These are phyloP conservation scores for Drosophila paracracens DNA, from an alignment of 2,888 invertebrate genomes.

Conservation along the genomic window DNA sequence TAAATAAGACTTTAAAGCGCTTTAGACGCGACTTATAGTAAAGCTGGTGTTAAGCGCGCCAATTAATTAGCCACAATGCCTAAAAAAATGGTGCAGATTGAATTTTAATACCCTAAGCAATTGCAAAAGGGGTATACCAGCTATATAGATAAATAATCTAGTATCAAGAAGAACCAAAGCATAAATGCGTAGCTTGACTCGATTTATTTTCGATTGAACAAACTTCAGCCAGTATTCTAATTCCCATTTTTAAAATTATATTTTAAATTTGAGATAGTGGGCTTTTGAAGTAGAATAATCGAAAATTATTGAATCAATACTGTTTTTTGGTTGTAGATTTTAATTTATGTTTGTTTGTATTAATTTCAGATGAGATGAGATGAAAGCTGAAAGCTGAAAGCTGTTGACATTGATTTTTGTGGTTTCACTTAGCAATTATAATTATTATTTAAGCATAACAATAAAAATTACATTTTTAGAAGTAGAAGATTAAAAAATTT, in stretches of 20 bases:
- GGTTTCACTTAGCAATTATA: background rate
- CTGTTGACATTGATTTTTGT: background rate
- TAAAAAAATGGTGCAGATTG: constrained; percentile 48
- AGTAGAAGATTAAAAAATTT: background rate
- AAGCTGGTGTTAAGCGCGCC: constrained; percentile 35
- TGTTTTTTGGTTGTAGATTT: background rate
- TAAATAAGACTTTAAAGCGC: constrained; percentile 33
- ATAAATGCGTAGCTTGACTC: background rate
- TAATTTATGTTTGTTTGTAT: no score
- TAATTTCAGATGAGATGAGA: background rate
- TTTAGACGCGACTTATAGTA: constrained; percentile 28
- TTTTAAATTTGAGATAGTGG: background rate
- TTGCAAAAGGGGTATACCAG: background rate
- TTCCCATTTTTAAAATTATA: background rate
- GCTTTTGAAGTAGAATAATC: background rate
- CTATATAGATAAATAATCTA: no score
- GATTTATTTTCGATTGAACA: background rate
- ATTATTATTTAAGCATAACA: background rate
- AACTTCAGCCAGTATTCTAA: background rate
- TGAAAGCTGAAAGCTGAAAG: background rate
- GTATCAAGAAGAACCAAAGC: background rate
- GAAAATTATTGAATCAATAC: background rate
- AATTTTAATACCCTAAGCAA: constrained; percentile 27
- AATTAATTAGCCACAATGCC: constrained; percentile 68
- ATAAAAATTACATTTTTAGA: background rate